Base-by-base conservation (phyloP, 2,888 invertebrate genomes). In the Biston betularia region DNA sequence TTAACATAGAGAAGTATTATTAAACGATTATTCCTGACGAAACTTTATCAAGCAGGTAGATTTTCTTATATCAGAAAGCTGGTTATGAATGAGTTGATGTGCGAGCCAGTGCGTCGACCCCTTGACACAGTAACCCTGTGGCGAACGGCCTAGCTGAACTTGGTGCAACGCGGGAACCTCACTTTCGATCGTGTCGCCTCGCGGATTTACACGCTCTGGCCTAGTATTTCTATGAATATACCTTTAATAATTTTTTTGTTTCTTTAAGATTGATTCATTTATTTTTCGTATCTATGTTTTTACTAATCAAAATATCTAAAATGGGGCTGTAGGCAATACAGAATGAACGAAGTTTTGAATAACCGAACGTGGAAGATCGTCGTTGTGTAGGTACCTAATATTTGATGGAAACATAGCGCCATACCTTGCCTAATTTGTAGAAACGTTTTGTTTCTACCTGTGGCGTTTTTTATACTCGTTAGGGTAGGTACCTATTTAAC, bases 51-150 rank as follows among this genome's bases (percentile, higher is more conserved):
- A 58, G 15, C 46, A 56, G 49, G 14, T 62, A 15, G 53, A 65
- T 65, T 71, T 71, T 74, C 69, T 61, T 70, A 44, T 15, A 65
- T 65, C 69, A 63, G 71, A 73, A 73, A 74, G 71, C 67, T 72
- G 62, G 68, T 66, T 73, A 67, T 60, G 67, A 63, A 70, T 71
- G 71, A 71, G 67, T 66, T 84, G 77, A 82, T 70, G 65, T 59
- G 64, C 38, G 73, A 69, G 69, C 55, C 58, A 80, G 81, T 79
- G 70, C 81, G 77, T 75, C 81, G 86, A 82, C 86, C 87, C 76
- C 80, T 73, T 90, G 86, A 88, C 92, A 88, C 71, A 90, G 85
- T 91, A 82, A 90, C 88, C 86, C 83, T 83, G 79, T 72, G 79
- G 82, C 79, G 53, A 46, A 34, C n/a, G 12, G 42, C 33, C 38